Conservation (phyloP, 1,140 invertebrate genomes). For the Harpegnathos saltator region DNA sequence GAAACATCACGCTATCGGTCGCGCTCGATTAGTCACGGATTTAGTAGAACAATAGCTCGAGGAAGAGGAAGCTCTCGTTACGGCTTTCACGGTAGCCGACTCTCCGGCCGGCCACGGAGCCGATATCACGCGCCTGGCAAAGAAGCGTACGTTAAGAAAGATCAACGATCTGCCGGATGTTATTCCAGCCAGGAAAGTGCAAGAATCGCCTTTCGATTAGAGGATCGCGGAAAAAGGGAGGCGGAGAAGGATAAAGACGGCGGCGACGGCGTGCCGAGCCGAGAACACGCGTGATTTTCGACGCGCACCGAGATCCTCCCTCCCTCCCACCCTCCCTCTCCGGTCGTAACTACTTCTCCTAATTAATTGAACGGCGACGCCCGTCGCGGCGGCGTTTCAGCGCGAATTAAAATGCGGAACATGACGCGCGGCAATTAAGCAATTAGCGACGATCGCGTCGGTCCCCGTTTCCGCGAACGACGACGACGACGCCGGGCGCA, state of each 20-base stretch:
- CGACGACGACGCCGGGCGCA: background rate
- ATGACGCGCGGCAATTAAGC: conserved; percentile 24
- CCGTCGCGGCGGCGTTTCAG: background rate
- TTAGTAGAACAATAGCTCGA: conserved; percentile 68
- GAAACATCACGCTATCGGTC: conserved; percentile 57
- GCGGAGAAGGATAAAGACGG: background rate
- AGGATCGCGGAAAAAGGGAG: background rate
- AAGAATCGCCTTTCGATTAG: conserved; percentile 52
- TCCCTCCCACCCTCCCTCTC: too few relatives aligned
- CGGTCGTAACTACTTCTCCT: too few relatives aligned
- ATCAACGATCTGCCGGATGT: conserved; percentile 51
- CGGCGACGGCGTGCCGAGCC: background rate
- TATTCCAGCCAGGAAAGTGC: conserved; percentile 47
- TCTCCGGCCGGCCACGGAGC: conserved; percentile 28
- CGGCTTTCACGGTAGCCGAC: conserved; percentile 69
- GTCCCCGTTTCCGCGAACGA: background rate
- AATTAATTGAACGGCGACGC: too few relatives aligned
- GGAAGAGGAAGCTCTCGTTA: conserved; percentile 72
- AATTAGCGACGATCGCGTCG: conserved; percentile 34
- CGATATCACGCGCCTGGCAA: conserved; percentile 28
- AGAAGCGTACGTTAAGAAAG: conserved; percentile 34
- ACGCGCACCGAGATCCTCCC: background rate
- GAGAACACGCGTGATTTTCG: conserved; percentile 14
- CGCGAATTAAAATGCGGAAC: conserved; percentile 10
- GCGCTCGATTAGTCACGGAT: conserved; percentile 68